Evolutionary conservation across 2,797 vertebrate genomes (phyloP), one percentile per base, ranked within the genome.

Genomic region (Delichon dasypus): DNA sequence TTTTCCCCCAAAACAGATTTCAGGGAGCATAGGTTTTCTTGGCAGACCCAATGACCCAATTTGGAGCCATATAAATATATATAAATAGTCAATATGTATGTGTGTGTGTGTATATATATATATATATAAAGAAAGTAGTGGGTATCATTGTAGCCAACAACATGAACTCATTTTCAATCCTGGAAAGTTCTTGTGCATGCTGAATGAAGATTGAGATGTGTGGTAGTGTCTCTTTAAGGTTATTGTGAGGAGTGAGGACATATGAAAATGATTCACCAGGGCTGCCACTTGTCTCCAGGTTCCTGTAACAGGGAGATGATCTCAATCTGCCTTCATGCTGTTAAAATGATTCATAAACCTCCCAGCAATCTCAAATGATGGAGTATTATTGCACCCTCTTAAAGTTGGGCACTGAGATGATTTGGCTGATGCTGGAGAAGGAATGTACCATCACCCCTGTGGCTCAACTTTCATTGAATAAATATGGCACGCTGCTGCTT

Each of bases 331-430:
- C 97, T 96, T 93, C 98, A 95, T 62, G 97, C 98, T 98, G 98
- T 98, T 98, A 98, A 98, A 98, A 98, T 98, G 98, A 98, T 98
- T 97, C 97, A 98, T 97, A 97, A 95, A 90, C 96, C 97, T 88
- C 96, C 96, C 97, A 95, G 97, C 93, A 78, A 97, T 97, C 97
- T 96, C 96, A 97, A 97, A 98, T 98, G 98, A 98, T 98, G 95
- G 96, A 98, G 97, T 96, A 97, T 98, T 98, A 98, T 97, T 98
- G 97, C 97, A 97, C 96, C 93, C 96, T 98, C 97, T 97, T 98
- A 97, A 96, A 98, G 97, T 97, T 98, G 97, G 98, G 97, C 97
- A 90, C 97, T 98, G 98, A 98, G 98, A 98, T 98, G 98, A 98
- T 98, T 98, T 98, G 98, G 97, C 97, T 97, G 94, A 94, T 98